phyloP scores from a whole-genome alignment of 1,140 invertebrate species.

The Glossosoma conforme region DNA sequence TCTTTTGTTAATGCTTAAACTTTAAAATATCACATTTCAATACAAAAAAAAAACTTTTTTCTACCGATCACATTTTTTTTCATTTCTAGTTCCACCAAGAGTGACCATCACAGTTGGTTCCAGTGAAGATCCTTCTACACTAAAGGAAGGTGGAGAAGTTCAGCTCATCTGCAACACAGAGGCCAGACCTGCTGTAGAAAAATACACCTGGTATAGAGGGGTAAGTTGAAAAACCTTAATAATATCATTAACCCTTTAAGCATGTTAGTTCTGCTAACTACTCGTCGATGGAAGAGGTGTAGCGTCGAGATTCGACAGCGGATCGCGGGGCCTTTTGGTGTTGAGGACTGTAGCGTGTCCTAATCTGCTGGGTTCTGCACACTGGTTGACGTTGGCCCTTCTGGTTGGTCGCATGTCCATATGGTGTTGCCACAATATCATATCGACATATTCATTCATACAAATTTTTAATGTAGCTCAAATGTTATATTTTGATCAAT shows the following conservation, averaged over 20 bases:
- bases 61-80: too few species aligned
- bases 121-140: conserved; percentile 23
- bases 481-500: not conserved
- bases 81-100: conserved; percentile 21
- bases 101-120: conserved; percentile 25
- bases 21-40: too few species aligned
- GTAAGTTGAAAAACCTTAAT: conserved; percentile 4
- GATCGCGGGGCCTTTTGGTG: too few species aligned
- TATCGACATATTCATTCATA: not conserved
- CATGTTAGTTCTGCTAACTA: too few species aligned
- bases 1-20: too few species aligned
- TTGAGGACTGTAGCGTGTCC: too few species aligned
- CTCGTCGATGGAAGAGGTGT: too few species aligned
- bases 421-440: too few species aligned
- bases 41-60: not conserved
- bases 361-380: too few species aligned
- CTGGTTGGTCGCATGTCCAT: too few species aligned
- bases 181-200: conserved; percentile 20
- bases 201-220: conserved; percentile 23
- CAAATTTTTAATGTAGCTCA: not conserved
- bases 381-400: too few species aligned
- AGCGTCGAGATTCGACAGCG: too few species aligned
- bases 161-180: conserved; percentile 28
- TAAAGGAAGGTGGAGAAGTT: conserved; percentile 26
- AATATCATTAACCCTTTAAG: not conserved